Evolutionary conservation across 1,140 invertebrate genomes (phyloP), one percentile per base, ranked within the genome.

Genomic region (Delia radicum): DNA sequence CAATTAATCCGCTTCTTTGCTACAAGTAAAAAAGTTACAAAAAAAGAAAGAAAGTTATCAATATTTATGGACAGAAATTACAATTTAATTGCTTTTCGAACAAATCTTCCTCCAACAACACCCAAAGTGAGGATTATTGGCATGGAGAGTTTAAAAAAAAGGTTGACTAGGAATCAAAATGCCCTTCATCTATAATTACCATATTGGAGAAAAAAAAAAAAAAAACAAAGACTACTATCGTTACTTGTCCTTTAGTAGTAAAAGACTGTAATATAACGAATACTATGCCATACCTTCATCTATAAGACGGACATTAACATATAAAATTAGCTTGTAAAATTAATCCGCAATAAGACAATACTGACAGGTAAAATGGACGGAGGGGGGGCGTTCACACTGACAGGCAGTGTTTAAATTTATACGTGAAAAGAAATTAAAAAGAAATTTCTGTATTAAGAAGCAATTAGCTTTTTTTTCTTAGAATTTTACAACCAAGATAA

Each of bases 301-400:
- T 21, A 10, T 24, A n/a, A 7, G 5, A 18, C n/a, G n/a, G 8
- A 69, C 37, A 84, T 84, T 84, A 82, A 84, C 82, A 84, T 84
- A 81, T 81, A 82, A 84, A 84, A 84, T 84, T 84, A 82, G 81
- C 82, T 81, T 81, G 82, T 84, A 82, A 80, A 84, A 84, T 82
- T 84, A 84, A 84, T 84, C 82, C 81, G 78, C 82, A 84, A 84
- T 84, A 84, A 84, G 82, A 80, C 80, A 76, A 81, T 73, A 71
- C 24, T 46, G 75, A 55, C 48, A 55, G 48, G 48, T 55, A 55
- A 15, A 42, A 42, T 42, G 37, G 37, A 33, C 10, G 10, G 31
- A 33, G 4, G 31, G 31, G 1, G 37, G 62, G 48, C 24, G 37
- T 15, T 46, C 29, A 3, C 18, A 28, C 7, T 26, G 29, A 15